Evolutionary conservation across 1,140 invertebrate genomes (phyloP).

Genomic region (Drosophila funebris): DNA sequence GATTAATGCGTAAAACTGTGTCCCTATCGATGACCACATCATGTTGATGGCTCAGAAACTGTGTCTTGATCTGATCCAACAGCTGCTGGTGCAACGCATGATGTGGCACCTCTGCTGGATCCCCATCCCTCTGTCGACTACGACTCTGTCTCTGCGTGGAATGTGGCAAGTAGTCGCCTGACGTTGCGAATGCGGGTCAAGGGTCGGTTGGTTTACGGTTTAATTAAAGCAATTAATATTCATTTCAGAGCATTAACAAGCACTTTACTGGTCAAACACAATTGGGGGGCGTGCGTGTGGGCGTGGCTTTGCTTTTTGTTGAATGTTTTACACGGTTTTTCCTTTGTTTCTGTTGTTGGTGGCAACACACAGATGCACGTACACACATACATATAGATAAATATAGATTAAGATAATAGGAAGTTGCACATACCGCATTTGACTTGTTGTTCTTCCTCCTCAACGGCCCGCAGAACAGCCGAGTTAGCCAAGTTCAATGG

Average conservation of each 20-base stretch:
- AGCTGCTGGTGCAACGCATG: constrained; percentile 72
- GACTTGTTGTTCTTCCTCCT: constrained; percentile 88
- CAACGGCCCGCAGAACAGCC: constrained; percentile 91
- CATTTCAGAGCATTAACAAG: background rate
- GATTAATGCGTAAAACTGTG: constrained; percentile 81
- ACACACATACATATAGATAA: constrained; percentile 1
- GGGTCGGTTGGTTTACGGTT: too few relatives aligned
- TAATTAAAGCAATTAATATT: constrained; percentile 14
- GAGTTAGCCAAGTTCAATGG: constrained; percentile 92
- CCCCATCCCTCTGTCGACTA: constrained; percentile 47
- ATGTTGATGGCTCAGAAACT: constrained; percentile 73
- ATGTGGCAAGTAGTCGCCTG: constrained; percentile 41
- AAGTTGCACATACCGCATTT: constrained; percentile 86
- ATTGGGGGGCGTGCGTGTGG: background rate
- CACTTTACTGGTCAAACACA: constrained; percentile 21
- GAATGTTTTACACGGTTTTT: constrained; percentile 52
- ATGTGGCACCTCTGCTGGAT: constrained; percentile 31
- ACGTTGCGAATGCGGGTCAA: background rate
- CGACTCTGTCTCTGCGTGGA: constrained; percentile 66
- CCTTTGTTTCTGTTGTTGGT: background rate
- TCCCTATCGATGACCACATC: constrained; percentile 76
- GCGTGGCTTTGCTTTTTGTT: constrained; percentile 46
- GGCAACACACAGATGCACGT: constrained; percentile 16
- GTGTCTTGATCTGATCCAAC: constrained; percentile 74
- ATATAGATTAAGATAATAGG: background rate